Percentiles rank a stretch among this genome's conserved stretches.
Conservation (phyloP, 2,113 vertebrate genomes). For the Ailuropoda melanoleuca region DNA sequence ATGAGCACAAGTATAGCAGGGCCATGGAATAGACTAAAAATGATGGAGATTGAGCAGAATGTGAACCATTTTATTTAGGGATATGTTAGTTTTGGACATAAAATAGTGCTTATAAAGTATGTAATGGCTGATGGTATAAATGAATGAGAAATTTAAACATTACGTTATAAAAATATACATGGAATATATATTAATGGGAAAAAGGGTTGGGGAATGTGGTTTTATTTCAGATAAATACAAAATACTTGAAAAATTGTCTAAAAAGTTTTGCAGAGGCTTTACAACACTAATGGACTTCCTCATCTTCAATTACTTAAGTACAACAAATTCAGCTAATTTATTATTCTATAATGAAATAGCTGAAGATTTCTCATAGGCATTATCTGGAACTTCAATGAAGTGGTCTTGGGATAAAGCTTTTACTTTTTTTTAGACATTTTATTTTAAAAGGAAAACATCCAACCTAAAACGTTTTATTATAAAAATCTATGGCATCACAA, state of each 20-base stretch:
- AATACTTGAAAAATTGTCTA: background rate
- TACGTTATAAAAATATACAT: background rate
- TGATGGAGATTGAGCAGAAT: background rate
- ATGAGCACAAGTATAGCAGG: background rate
- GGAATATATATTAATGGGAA: background rate
- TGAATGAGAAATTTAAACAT: background rate
- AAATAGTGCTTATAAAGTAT: background rate
- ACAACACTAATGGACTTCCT: background rate
- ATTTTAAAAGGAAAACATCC: background rate
- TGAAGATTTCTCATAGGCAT: background rate
- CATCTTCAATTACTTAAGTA: background rate
- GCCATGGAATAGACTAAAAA: background rate
- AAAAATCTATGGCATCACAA: background rate
- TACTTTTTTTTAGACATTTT: background rate
- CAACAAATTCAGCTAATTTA: background rate
- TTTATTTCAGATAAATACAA: background rate
- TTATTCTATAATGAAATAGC: background rate
- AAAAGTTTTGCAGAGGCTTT: background rate
- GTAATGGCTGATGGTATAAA: background rate
- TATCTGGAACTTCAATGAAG: background rate
- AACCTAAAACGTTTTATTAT: background rate
- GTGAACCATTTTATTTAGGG: background rate
- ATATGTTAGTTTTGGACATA: background rate
- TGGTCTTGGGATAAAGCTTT: conserved; percentile 3
- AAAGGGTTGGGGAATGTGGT: background rate